Conservation (phyloP, 2,113 vertebrate species). For the Gymnobelideus leadbeateri region DNA sequence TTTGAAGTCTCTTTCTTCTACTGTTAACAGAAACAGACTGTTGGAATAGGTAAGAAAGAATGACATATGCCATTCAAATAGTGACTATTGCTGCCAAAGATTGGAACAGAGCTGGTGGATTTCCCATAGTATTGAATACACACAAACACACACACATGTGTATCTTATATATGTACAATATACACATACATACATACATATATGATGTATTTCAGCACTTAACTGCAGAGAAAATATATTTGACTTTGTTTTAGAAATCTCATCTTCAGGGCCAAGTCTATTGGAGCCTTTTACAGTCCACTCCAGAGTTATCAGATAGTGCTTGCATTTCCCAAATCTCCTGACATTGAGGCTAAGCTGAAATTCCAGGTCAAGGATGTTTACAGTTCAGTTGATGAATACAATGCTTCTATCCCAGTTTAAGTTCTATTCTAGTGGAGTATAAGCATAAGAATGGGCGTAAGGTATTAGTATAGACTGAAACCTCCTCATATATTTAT, state of each 20-base stretch:
- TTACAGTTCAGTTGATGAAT: constrained; percentile 47
- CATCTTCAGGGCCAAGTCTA: constrained; percentile 51
- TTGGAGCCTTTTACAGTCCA: constrained; percentile 61
- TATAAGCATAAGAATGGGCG: not conserved
- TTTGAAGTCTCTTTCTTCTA: constrained; percentile 33
- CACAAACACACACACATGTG: too few species aligned
- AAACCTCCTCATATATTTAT: constrained; percentile 16
- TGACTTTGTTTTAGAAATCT: constrained; percentile 50
- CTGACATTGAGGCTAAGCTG: constrained; percentile 32
- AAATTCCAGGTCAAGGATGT: constrained; percentile 46
- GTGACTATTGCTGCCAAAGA: constrained; percentile 34
- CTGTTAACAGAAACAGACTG: constrained; percentile 45
- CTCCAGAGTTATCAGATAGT: constrained; percentile 62
- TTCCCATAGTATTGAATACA: constrained; percentile 43
- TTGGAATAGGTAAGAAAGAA: constrained; percentile 54
- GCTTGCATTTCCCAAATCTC: constrained; percentile 66
- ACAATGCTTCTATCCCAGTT: constrained; percentile 20
- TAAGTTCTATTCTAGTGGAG: constrained; percentile 15
- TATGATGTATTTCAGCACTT: constrained; percentile 29
- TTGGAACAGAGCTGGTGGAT: constrained; percentile 48
- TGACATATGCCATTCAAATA: constrained; percentile 32
- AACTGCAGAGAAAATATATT: constrained; percentile 57
- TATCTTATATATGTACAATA: too few species aligned
- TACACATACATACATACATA: too few species aligned
- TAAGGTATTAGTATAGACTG: constrained; percentile 33